Conservation (phyloP, 2,113 vertebrate species). For the Lethenteron camtschaticum region DNA sequence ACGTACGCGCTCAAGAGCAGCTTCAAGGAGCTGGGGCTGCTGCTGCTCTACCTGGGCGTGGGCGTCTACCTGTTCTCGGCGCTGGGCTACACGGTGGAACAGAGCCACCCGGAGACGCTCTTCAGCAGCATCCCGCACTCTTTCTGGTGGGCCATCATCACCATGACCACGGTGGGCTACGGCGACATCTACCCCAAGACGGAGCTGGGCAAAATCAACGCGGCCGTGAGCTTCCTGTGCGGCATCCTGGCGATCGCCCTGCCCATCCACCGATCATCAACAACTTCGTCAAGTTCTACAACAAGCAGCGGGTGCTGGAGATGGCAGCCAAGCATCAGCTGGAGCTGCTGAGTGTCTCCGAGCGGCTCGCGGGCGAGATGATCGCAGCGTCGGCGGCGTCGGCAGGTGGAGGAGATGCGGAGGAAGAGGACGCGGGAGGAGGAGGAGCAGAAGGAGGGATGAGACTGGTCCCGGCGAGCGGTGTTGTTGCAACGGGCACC, state of each 20-base stretch:
- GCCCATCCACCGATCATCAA: conserved; percentile 93
- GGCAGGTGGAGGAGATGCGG: too few species aligned
- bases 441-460: too few species aligned
- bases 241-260: conserved; percentile 83
- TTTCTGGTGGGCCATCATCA: conserved; percentile 98
- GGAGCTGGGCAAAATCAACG: conserved; percentile 75
- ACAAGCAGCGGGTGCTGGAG: conserved; percentile 78
- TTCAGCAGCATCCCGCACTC: conserved; percentile 93
- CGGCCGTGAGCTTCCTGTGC: conserved; percentile 81
- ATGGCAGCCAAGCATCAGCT: conserved; percentile 75
- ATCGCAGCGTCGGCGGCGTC: too few species aligned
- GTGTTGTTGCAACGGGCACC: too few species aligned
- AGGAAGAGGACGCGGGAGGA: too few species aligned
- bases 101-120: conserved; percentile 78
- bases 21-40: conserved; percentile 72
- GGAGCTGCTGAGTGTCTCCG: conserved; percentile 40
- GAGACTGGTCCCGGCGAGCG: too few species aligned
- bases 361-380: too few species aligned
- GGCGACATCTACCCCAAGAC: conserved; percentile 96
- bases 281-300: conserved; percentile 87
- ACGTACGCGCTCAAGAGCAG: conserved; percentile 78
- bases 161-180: conserved; percentile 92
- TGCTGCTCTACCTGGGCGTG: conserved; percentile 86
- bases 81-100: conserved; percentile 80
- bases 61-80: conserved; percentile 94